Evolutionary conservation across 2,888 invertebrate species (phyloP).

Genomic region (Sphaerophoria rueppellii): DNA sequence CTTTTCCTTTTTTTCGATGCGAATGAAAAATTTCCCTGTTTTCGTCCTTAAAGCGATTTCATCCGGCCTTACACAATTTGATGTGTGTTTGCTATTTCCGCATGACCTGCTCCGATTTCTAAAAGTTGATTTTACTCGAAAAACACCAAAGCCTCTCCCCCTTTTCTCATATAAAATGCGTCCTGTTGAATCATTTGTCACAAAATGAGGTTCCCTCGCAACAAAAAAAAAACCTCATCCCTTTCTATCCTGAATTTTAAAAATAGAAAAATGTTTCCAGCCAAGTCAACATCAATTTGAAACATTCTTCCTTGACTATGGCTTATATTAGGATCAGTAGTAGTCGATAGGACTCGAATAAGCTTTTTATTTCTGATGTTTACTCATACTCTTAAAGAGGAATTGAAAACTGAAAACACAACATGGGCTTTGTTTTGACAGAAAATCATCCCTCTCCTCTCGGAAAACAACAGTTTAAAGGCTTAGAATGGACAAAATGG

Average conservation of each 20-base stretch:
- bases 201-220: constrained; percentile 6
- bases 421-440: not conserved
- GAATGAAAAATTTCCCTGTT: not conserved
- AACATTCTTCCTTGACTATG: not conserved
- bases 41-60: not conserved
- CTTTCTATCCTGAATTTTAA: constrained; percentile 26
- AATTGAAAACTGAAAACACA: not conserved
- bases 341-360: constrained; percentile 21
- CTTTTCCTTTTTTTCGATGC: not conserved
- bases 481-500: constrained; percentile 18
- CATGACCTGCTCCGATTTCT: constrained; percentile 17
- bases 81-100: constrained; percentile 6
- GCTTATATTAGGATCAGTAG: constrained; percentile 3
- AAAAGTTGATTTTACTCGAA: not conserved
- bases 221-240: not conserved
- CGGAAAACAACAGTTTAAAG: not conserved
- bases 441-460: not conserved
- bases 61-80: constrained; percentile 6
- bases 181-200: constrained; percentile 33
- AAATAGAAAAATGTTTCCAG: not conserved
- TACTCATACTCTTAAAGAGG: not conserved
- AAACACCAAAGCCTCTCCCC: not conserved
- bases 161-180: not conserved
- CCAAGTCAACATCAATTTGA: constrained; percentile 20
- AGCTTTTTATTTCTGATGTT: constrained; percentile 7